Percentiles rank a stretch among this genome's conserved stretches.
Evolutionary conservation across 1,140 invertebrate species (phyloP).

Genomic region (Rhagoletis zephyria): DNA sequence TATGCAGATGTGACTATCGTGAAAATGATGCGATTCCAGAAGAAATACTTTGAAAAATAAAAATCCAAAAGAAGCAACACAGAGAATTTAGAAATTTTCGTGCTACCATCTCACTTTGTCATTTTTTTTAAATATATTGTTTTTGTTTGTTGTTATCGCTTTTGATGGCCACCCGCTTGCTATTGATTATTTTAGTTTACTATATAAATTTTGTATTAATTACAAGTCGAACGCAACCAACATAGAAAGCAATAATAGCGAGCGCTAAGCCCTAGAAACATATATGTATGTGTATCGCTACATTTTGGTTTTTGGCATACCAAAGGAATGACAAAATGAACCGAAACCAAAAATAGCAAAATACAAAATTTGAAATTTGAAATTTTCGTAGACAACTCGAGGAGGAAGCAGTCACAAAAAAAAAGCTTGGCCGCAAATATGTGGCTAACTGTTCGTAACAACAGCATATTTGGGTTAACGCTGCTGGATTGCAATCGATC

Average conservation of each 20-base stretch:
- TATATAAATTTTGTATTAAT: constrained; percentile 4
- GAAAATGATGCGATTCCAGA: no score
- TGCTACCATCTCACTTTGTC: neutral
- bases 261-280: neutral
- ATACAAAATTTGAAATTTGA: neutral
- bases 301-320: neutral
- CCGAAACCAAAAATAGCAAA: neutral
- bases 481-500: neutral
- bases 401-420: neutral
- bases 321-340: neutral
- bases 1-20: no score
- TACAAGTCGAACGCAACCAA: constrained; percentile 7
- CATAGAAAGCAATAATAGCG: constrained; percentile 14
- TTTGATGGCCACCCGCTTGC: constrained; percentile 9
- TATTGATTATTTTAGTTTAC: neutral
- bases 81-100: no score
- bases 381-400: neutral
- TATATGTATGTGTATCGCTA: neutral
- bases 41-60: no score
- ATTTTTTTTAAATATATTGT: neutral
- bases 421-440: neutral
- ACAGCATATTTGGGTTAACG: constrained; percentile 46
- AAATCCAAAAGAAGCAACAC: no score
- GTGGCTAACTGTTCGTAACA: constrained; percentile 6
- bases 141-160: neutral